phyloP scores from a whole-genome alignment of 2,113 vertebrate species.

The Corvus hawaiiensis region DNA sequence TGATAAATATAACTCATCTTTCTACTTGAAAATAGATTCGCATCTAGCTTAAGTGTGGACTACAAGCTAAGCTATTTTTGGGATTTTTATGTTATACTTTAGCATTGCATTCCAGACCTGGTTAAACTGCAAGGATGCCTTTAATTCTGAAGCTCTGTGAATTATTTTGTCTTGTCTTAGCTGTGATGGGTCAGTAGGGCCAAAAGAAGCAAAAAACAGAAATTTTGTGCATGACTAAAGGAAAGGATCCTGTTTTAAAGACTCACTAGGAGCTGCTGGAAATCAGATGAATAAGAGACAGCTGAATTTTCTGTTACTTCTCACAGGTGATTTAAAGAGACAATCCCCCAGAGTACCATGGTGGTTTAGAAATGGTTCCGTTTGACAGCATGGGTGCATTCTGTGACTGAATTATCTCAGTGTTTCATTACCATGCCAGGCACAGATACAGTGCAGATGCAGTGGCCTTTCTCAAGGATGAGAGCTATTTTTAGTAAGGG shows the following conservation, averaged over 20 bases:
- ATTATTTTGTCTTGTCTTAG: neutral
- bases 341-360: neutral
- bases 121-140: neutral
- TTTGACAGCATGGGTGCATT: neutral
- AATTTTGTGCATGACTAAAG: neutral
- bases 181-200: neutral
- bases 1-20: neutral
- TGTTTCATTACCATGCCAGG: neutral
- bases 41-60: neutral
- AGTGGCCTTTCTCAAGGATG: slow-evolving; percentile 38
- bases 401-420: neutral
- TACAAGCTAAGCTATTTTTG: neutral
- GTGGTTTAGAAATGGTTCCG: neutral
- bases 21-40: neutral
- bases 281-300: neutral
- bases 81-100: neutral
- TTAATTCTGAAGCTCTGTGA: neutral
- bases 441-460: neutral
- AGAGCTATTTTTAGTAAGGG: slow-evolving; percentile 1
- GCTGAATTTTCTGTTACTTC: neutral
- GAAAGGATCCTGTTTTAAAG: neutral
- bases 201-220: neutral
- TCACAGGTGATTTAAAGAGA: neutral
- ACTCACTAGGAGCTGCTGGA: neutral
- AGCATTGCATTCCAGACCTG: neutral